Evolutionary conservation across 2,888 invertebrate genomes (phyloP).

Genomic region (Acanthopleura granulata): DNA sequence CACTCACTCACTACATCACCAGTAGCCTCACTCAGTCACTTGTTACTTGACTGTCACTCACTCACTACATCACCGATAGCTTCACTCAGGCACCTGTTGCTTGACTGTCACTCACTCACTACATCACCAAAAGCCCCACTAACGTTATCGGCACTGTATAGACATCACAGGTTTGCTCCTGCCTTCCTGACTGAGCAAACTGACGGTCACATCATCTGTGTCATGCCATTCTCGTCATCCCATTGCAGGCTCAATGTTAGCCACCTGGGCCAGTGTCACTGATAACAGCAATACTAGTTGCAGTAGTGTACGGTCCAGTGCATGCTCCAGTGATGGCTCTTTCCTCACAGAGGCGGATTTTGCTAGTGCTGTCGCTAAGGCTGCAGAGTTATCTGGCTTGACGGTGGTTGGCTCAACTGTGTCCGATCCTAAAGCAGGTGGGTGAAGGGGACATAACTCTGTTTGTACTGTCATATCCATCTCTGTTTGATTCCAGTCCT

Average conservation of each 20-base stretch:
- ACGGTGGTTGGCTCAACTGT: slow-evolving; percentile 68
- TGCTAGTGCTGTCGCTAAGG: slow-evolving; percentile 69
- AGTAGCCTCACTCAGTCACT: too few relatives aligned
- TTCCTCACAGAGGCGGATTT: slow-evolving; percentile 70
- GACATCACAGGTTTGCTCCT: too few relatives aligned
- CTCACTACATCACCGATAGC: too few relatives aligned
- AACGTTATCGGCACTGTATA: too few relatives aligned
- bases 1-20: too few relatives aligned
- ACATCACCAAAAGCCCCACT: too few relatives aligned
- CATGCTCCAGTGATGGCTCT: slow-evolving; percentile 67
- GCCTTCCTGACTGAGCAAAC: not conserved
- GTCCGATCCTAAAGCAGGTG: slow-evolving; percentile 54
- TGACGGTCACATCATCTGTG: not conserved
- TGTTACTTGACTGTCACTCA: too few relatives aligned
- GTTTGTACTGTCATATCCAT: too few relatives aligned
- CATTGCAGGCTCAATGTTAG: slow-evolving; percentile 48
- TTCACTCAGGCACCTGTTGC: too few relatives aligned
- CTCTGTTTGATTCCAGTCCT: not conserved
- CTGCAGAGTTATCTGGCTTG: slow-evolving; percentile 69
- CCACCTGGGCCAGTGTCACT: slow-evolving; percentile 54
- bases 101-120: too few relatives aligned
- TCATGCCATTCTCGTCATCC: not conserved
- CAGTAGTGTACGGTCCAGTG: slow-evolving; percentile 62
- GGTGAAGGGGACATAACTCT: slow-evolving; percentile 17
- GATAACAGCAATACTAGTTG: slow-evolving; percentile 52